Conservation (phyloP, 92 coral and sea anemone species). For the Ricordea florida region DNA sequence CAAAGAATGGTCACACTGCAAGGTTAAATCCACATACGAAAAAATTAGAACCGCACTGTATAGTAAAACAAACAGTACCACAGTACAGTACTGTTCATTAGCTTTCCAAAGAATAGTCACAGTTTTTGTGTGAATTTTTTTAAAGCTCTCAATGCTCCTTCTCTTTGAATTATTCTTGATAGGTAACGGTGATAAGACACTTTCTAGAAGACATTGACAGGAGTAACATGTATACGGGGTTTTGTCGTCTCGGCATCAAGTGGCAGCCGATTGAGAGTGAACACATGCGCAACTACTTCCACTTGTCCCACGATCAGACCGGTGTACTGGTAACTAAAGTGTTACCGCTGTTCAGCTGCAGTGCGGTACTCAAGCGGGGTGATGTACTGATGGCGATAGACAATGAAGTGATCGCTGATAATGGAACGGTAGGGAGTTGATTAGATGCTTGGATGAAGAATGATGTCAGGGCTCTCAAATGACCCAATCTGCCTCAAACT, state of each 20-base stretch:
- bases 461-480: too few species aligned
- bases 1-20: too few species aligned
- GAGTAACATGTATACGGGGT: conserved; percentile 71
- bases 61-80: too few species aligned
- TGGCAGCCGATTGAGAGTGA: conserved; percentile 96
- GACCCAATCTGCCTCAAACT: too few species aligned
- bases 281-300: conserved; percentile 85
- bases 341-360: conserved; percentile 76
- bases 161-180: neutral
- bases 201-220: conserved; percentile 83
- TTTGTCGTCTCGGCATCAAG: conserved; percentile 88
- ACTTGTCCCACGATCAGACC: conserved; percentile 70
- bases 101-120: neutral
- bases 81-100: too few species aligned
- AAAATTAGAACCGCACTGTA: too few species aligned
- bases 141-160: too few species aligned
- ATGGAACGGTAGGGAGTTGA: conserved; percentile 71
- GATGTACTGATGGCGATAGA: conserved; percentile 87
- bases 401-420: conserved; percentile 76
- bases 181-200: conserved; percentile 84
- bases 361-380: conserved; percentile 75
- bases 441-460: neutral
- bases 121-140: neutral
- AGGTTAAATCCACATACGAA: too few species aligned
- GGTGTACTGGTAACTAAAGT: conserved; percentile 85